Evolutionary conservation across 2,113 vertebrate genomes (phyloP), one percentile per base, ranked within the genome.

Genomic region (Rafetus swinhoei): DNA sequence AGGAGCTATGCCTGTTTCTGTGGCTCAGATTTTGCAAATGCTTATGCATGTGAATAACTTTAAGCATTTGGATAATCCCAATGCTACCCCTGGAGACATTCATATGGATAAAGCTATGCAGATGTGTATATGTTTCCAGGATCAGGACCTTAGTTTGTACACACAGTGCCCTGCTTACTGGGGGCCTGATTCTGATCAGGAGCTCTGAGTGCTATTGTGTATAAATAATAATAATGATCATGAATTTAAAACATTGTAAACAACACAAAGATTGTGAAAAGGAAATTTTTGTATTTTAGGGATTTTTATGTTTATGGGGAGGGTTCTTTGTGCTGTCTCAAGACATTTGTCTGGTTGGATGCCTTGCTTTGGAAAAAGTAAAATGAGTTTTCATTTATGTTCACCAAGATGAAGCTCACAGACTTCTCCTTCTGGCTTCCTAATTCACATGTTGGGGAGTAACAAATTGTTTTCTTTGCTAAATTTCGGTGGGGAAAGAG

Each of bases 401-500:
- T 87, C 86, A 80, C 72, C 77, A 76, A 80, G 77, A 60, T 55
- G 82, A 50, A 85, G 86, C 79, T 79, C 87, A 90, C 82, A n/a
- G 45, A 87, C 81, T 52, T 95, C 86, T 96, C 59, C 91, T 90
- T 94, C 16, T 0, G 22, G 91, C 95, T 97, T 96, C 82, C 86
- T 96, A 80, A 86, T 62, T 90, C 95, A 95, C 79, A 82, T 90
- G 95, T 96, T 79, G 91, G 0, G 96, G 97, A 45, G 96, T 97
- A 80, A 92, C 97, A 97, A 89, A 79, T 94, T 93, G 96, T 97
- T 92, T 96, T 97, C 65, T 95, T 97, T 98, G 97, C 96, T 97
- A 95, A 97, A 79, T 93, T 97, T 96, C 39, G 22, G 32, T 69
- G 95, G 85, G 95, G 88, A 95, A 90, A 97, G 97, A 89, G 93